Percentiles rank a stretch among this genome's conserved stretches.
phyloP scores from a whole-genome alignment of 92 coral and sea anemone species.

The Micromussa lordhowensis region DNA sequence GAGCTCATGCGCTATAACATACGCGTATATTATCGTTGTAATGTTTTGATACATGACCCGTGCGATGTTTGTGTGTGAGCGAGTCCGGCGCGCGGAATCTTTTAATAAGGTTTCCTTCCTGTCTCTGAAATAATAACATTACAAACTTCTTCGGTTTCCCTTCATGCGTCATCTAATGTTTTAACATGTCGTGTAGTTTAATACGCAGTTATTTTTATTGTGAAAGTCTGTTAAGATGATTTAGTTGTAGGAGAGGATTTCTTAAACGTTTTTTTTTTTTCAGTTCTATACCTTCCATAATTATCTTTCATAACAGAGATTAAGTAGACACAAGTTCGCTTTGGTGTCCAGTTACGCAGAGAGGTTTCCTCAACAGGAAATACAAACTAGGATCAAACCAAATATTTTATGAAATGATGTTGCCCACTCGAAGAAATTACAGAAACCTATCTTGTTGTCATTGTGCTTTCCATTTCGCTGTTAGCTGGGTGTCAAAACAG shows the following conservation, averaged over 20 bases:
- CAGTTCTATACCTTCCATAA: background rate
- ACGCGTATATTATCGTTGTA: background rate
- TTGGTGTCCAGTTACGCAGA: constrained; percentile 5
- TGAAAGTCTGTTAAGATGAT: background rate
- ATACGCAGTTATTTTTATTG: background rate
- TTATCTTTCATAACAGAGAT: background rate
- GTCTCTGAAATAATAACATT: constrained; percentile 14
- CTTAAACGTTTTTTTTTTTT: background rate
- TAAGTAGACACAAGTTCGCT: no score
- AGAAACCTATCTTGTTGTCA: background rate
- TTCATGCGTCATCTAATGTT: background rate
- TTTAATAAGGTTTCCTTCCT: background rate
- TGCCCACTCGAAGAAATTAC: constrained; percentile 23
- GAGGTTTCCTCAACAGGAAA: constrained; percentile 18
- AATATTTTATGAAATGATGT: background rate
- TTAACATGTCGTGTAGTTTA: background rate
- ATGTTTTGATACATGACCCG: constrained; percentile 32
- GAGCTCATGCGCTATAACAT: background rate
- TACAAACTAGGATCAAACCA: background rate
- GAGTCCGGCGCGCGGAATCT: constrained; percentile 12
- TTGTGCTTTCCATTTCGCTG: background rate
- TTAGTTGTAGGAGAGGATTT: background rate
- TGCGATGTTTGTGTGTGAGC: background rate
- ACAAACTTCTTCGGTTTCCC: background rate
- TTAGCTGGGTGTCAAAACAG: constrained; percentile 9